A percentile compares a stretch with the other conserved stretches of the same genome.
phyloP scores from a whole-genome alignment of 2,888 invertebrate species.

The Thymelicus acteon region DNA sequence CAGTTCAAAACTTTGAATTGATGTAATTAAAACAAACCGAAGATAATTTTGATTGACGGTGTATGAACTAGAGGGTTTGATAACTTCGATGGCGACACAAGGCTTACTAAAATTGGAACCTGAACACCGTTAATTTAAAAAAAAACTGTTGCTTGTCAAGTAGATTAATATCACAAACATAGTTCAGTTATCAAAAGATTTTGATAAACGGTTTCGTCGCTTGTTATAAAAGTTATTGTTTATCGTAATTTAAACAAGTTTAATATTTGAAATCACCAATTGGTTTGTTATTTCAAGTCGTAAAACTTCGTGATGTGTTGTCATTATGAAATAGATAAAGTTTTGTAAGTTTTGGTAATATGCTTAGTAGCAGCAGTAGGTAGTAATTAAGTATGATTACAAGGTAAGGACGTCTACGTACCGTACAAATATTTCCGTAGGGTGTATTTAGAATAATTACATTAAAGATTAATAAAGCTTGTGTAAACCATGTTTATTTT shows the following conservation, averaged over 20 bases:
- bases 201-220: neutral
- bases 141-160: neutral
- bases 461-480: too few relatives aligned
- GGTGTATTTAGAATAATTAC: too few relatives aligned
- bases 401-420: too few relatives aligned
- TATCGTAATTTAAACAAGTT: neutral
- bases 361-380: too few relatives aligned
- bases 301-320: neutral
- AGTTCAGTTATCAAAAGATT: neutral
- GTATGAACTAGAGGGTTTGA: neutral
- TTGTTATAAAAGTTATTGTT: neutral
- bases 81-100: neutral
- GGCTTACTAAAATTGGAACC: neutral
- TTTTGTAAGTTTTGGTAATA: too few relatives aligned
- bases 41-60: neutral
- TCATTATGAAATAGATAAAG: too few relatives aligned
- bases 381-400: too few relatives aligned
- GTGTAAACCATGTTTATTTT: too few relatives aligned
- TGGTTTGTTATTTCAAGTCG: neutral
- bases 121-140: neutral
- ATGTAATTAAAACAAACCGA: neutral
- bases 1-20: neutral
- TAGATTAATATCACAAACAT: neutral
- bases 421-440: too few relatives aligned
- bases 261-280: neutral